Percentiles rank a stretch among this genome's conserved stretches.
Conservation (phyloP, 2,888 invertebrate genomes). For the Tiliacea aurago region DNA sequence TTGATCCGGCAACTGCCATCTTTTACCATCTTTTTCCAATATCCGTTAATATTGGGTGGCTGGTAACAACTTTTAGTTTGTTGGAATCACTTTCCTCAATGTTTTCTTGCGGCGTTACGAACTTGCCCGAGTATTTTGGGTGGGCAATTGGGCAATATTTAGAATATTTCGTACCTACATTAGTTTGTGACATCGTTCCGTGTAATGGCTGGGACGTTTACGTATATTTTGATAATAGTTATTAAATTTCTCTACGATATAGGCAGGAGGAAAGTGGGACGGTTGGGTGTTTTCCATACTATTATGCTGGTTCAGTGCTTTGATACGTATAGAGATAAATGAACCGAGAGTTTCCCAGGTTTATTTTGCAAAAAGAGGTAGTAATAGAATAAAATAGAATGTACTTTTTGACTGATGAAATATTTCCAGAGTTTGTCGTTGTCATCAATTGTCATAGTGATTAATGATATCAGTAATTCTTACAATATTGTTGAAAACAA, state of each 20-base stretch:
- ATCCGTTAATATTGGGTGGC: conserved; percentile 82
- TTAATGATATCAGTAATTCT: neutral
- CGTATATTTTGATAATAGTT: conserved; percentile 60
- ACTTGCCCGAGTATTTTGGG: conserved; percentile 55
- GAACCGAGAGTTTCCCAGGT: too few relatives aligned
- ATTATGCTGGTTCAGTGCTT: conserved; percentile 2
- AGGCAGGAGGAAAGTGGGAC: conserved; percentile 31
- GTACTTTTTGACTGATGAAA: neutral
- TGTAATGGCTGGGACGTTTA: conserved; percentile 55
- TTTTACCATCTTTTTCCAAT: conserved; percentile 86
- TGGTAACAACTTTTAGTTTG: conserved; percentile 78
- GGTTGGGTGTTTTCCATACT: conserved; percentile 33
- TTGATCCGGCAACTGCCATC: conserved; percentile 83
- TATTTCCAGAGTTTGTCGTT: neutral
- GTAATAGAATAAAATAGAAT: neutral
- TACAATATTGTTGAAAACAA: conserved; percentile 4
- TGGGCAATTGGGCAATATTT: conserved; percentile 56
- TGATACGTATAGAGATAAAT: neutral
- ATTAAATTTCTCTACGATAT: conserved; percentile 57
- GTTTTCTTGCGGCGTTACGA: conserved; percentile 66
- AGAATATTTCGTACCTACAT: conserved; percentile 66
- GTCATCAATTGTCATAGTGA: conserved; percentile 26
- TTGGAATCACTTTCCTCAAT: conserved; percentile 75
- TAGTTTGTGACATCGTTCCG: conserved; percentile 63
- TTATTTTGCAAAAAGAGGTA: conserved; percentile 25